Evolutionary conservation across 2,113 vertebrate genomes (phyloP), one percentile per base, ranked within the genome.

Genomic region (Haemorhous mexicanus): DNA sequence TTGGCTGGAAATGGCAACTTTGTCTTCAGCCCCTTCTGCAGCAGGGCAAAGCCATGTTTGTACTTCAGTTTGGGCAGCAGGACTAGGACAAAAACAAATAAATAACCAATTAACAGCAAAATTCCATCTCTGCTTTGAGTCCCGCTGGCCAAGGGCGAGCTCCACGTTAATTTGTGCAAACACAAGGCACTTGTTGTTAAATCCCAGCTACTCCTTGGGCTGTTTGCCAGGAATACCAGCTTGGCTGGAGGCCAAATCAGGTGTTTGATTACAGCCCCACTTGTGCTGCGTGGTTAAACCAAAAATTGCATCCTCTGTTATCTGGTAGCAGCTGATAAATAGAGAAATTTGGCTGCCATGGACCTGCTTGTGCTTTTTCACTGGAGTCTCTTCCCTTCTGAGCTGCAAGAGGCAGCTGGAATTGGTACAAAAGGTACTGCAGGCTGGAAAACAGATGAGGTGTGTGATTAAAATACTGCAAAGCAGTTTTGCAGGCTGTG

Each of bases 161-260:
- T 68, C 52, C 2, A 0, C 20, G 0, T 58, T 39, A 41, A 72
- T 87, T 46, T 63, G 58, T 69, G n/a, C 64, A 64, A 93, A 84
- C 79, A 76, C 85, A 82, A 84, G 89, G 53, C 49, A 19, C 62
- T 95, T 94, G 90, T 93, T 92, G n/a, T 24, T 70, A 12, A 75
- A 90, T 88, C 64, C 68, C 89, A 81, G 0, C 50, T 75, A 33
- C 66, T 78, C 68, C 59, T 47, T 39, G 43, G 84, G 37, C 66
- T 79, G 32, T 81, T 68, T 66, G 80, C 90, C 64, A 68, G 74
- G 37, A 53, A 11, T 15, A 28, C 44, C 70, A 41, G 46, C 10
- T 0, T 87, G 95, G 92, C 79, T 59, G 81, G 7, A 66, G 74
- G 74, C 91, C 94, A 89, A 1, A 16, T 2, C 93, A 95, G 94